Evolutionary conservation across 2,888 invertebrate genomes (phyloP).

Genomic region (Noctua fimbriata): DNA sequence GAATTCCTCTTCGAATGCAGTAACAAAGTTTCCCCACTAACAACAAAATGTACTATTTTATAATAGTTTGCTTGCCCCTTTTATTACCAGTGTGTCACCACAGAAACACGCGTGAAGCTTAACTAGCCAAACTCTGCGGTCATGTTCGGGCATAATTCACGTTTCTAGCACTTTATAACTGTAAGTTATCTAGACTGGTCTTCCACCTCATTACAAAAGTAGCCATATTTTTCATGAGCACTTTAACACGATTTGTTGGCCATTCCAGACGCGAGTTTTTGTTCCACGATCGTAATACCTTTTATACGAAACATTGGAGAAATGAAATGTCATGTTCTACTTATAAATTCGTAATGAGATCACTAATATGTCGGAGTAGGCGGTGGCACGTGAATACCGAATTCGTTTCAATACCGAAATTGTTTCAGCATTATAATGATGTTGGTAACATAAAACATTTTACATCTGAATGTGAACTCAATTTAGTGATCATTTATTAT

Average conservation of each 20-base stretch:
- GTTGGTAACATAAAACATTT: background rate
- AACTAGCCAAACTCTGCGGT: conserved; percentile 58
- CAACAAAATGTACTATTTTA: too few relatives aligned
- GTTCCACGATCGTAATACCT: conserved; percentile 13
- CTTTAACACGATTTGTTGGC: conserved; percentile 53
- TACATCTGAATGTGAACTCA: background rate
- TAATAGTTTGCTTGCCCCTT: background rate
- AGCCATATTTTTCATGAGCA: conserved; percentile 48
- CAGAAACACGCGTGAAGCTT: conserved; percentile 41
- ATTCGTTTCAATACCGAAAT: conserved; percentile 23
- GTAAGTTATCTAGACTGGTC: conserved; percentile 54
- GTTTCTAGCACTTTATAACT: conserved; percentile 45
- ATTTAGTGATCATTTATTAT: background rate
- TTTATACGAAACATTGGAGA: conserved; percentile 1
- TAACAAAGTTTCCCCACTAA: too few relatives aligned
- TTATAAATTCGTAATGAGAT: conserved; percentile 24
- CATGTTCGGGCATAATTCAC: conserved; percentile 67
- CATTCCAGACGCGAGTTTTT: conserved; percentile 25
- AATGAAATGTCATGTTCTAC: background rate
- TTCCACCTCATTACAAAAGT: conserved; percentile 53
- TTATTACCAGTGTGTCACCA: conserved; percentile 32
- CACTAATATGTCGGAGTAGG: background rate
- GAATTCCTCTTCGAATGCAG: too few relatives aligned
- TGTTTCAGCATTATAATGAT: background rate
- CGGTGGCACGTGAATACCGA: conserved; percentile 13